Percentiles rank a stretch among this genome's conserved stretches.
Evolutionary conservation across 2,113 vertebrate genomes (phyloP).

Genomic region (Pelobates fuscus): DNA sequence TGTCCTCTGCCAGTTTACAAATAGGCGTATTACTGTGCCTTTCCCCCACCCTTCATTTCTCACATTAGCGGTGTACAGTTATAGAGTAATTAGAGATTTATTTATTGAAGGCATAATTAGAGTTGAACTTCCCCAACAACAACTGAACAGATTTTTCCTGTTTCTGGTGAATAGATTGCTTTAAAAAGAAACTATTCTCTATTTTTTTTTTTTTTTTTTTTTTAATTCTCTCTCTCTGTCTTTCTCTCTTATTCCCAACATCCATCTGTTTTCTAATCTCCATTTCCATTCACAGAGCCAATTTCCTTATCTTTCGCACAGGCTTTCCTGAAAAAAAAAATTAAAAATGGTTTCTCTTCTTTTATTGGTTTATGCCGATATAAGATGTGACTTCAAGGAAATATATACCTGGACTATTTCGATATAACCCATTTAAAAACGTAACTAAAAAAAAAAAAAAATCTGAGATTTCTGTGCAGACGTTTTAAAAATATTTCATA

Average conservation of each 20-base stretch:
- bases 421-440: no score
- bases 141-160: slow-evolving; percentile 14
- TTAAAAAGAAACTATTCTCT: slow-evolving; percentile 31
- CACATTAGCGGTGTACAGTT: slow-evolving; percentile 4
- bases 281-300: background rate
- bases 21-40: slow-evolving; percentile 27
- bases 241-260: background rate
- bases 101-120: slow-evolving; percentile 23
- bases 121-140: background rate
- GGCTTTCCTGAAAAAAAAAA: background rate
- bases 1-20: slow-evolving; percentile 32
- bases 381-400: no score
- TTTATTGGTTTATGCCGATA: no score
- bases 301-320: background rate
- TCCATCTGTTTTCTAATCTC: background rate
- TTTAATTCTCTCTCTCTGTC: background rate
- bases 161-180: slow-evolving; percentile 15
- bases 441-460: no score
- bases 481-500: no score
- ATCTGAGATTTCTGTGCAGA: no score
- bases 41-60: background rate
- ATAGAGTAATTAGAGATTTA: slow-evolving; percentile 41
- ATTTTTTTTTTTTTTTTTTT: background rate
- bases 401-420: no score
- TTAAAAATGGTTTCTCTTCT: no score